Evolutionary conservation across 2,113 vertebrate species (phyloP).

Genomic region (Callorhinus ursinus): DNA sequence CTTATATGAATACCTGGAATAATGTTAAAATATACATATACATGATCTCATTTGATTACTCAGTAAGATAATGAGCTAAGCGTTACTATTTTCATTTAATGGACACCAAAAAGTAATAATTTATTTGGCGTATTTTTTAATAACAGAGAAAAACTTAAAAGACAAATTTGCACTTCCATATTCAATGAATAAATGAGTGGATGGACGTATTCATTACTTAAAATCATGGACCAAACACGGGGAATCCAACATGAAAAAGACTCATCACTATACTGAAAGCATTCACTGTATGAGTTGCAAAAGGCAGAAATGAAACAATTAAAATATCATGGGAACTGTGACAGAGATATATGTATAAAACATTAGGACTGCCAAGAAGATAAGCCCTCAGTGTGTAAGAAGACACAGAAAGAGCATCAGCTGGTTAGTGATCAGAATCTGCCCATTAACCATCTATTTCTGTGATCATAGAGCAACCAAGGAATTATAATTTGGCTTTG

Average conservation of each 20-base stretch:
- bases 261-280: neutral
- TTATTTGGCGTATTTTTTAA: neutral
- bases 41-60: neutral
- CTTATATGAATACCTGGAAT: neutral
- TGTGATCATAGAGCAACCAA: neutral
- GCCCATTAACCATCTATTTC: neutral
- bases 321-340: neutral
- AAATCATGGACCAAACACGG: neutral
- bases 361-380: neutral
- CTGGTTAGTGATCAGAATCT: neutral
- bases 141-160: neutral
- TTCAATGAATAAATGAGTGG: neutral
- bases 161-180: neutral
- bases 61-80: neutral
- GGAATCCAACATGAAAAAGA: neutral
- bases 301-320: neutral
- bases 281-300: neutral
- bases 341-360: neutral
- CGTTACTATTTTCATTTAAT: neutral
- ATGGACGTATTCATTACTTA: neutral
- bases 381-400: neutral
- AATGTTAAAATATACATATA: neutral
- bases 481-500: neutral
- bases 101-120: neutral
- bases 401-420: neutral